These are phyloP conservation scores for Phocoena phocoena DNA, from an alignment of 2,113 vertebrate species.

Conservation along the genomic window DNA sequence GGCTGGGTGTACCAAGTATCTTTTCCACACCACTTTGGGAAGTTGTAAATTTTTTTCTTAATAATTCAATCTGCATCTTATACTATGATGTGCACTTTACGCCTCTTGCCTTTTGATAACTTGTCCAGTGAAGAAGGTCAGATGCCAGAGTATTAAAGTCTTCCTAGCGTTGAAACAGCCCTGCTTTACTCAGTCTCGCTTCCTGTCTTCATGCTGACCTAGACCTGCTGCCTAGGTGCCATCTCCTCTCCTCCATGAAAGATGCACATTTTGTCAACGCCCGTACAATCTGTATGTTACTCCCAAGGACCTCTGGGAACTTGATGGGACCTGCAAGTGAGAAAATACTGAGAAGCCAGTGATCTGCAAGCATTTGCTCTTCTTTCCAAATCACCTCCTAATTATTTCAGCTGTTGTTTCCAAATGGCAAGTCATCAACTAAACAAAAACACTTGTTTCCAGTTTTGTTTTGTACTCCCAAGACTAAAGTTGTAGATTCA, in stretches of 20 bases:
- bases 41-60: neutral
- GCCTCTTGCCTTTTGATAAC: conserved; percentile 45
- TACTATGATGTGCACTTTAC: conserved; percentile 40
- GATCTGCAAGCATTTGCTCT: neutral
- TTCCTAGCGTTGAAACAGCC: neutral
- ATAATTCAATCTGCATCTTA: conserved; percentile 16
- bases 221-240: neutral
- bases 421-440: neutral
- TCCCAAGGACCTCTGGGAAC: neutral
- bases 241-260: neutral
- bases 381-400: conserved; percentile 9
- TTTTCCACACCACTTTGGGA: conserved; percentile 1
- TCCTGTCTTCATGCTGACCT: neutral
- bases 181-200: neutral
- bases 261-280: neutral
- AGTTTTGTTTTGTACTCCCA: neutral
- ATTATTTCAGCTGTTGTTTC: conserved; percentile 36
- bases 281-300: neutral
- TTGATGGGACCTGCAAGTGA: neutral
- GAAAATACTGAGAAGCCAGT: neutral
- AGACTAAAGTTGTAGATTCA: neutral
- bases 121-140: conserved; percentile 23
- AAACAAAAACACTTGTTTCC: neutral
- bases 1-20: neutral
- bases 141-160: neutral